Base-by-base conservation (phyloP, 2,113 vertebrate species). In the Abramis brama region DNA sequence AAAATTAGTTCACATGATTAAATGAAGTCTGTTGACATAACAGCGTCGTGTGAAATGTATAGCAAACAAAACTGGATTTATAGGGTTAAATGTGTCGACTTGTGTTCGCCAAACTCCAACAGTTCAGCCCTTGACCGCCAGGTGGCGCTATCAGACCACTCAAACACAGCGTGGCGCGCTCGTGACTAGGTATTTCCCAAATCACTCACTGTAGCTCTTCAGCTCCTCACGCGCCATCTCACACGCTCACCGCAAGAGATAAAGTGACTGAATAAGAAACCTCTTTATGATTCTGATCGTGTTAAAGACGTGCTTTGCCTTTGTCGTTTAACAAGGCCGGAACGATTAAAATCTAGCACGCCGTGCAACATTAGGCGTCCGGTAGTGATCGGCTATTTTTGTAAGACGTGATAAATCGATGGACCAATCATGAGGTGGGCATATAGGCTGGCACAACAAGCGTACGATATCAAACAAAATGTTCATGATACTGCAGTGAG, bases 151-250 rank as follows among this genome's bases (percentile, higher is more conserved):
- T 25, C 50, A 3, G 59, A 57, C 68, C 66, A 80, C 55, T 21
- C 17, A 64, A 84, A 60, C 19, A 5, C 57, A 12, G 30, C 50
- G 21, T 36, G n/a, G 11, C 25, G 7, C 8, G 59, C 77, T 87
- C 83, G 70, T 84, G 81, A 84, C 55, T 0, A 75, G 94, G 94
- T 95, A 94, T 95, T 95, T 95, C 94, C 95, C 94, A 92, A 93
- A 94, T 88, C 93, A 93, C 90, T 78, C 92, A 91, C 83, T 25
- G 90, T 47, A 78, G 82, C 75, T 87, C 25, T n/a, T 78, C 86
- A 86, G 88, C 79, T 83, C 68, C 75, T 82, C 82, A 50, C 87
- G 55, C 73, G 66, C 81, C 80, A 82, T 62, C 78, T 81, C 82
- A 50, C 87, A 36, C 74, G 66, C 82, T 52, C 83, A 2, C 89